Evolutionary conservation across 2,797 vertebrate genomes (phyloP), one percentile per base, ranked within the genome.

Genomic region (Acanthis flammea): DNA sequence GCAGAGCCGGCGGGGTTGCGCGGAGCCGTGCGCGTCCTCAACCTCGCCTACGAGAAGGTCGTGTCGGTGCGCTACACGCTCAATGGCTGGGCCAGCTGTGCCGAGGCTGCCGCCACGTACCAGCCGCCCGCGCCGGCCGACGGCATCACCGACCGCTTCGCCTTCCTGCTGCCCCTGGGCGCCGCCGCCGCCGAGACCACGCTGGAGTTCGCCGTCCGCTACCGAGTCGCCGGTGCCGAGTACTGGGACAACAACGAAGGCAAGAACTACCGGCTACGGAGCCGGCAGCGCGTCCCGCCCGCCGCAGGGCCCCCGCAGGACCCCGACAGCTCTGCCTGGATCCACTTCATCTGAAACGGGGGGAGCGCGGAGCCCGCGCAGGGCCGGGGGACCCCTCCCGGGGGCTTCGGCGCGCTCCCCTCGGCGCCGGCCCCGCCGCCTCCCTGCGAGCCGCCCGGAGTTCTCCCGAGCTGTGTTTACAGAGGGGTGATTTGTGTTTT

Each of bases 211-310:
- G 99, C 99, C 19, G 97, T 99, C 11, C 98, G 98, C 71, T 99
- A 99, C 97, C 97, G 98, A 66, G 98, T 99, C 24, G 98, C 96
- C 5, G 98, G 98, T 2, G 44, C 97, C 11, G 99, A 99, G 90
- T 99, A 97, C 78, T 99, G 99, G 99, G 99, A 99, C 97, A 99
- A 99, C 92, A 99, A 99, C 71, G 96, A 97, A 9, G 99, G 99
- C 18, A 97, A 95, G 83, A 99, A 99, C 97, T 99, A 99, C 97
- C 98, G 98, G 94, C 97, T 99, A 76, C 97, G 98, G 48, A 97
- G 97, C 67, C 98, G 98, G 57, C 94, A 93, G 81, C 87, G 97
- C 98, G n/a, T 98, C 97, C 97, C 98, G 67, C 98, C 98, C 37
- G 42, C 18, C 93, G 92, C 97, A 87, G 98, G 98, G 1, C 97